Evolutionary conservation across 2,888 invertebrate species (phyloP), one percentile per base, ranked within the genome.

Genomic region (Machimus atricapillus): DNA sequence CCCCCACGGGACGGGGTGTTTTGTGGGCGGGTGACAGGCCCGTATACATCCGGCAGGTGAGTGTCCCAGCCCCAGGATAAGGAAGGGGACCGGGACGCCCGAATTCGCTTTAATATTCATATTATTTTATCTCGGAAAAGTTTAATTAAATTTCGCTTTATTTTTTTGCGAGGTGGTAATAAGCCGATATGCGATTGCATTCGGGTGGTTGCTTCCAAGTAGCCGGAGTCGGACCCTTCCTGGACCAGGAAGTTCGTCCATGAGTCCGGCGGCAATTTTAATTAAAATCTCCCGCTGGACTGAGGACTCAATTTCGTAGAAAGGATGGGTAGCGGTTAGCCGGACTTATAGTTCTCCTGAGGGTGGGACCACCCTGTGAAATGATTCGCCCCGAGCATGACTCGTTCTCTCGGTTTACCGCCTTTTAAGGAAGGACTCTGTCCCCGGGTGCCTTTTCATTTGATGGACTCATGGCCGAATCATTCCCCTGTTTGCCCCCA

Each of bases 41-140:
- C 8, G 9, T 4, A 34, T 31, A 76, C 19, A 76, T 76, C 76
- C 76, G 37, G n/a, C 40, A 40, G 40, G 78, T 78, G 40, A 43
- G 27, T 16, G 16, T 46, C 43, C 16, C 43, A 16, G 16, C 16
- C 43, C 16, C 43, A 16, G 14, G 4, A 46, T 52, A 14, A 27
- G 52, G 34, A 8, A 0, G 14, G n/a, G 27, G 7, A 14, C 16
- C 27, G 27, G 34, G 8, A 37, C 27, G 19, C 27, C 16, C 27
- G 7, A 56, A 27, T 56, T 81, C 34, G 34, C 31, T 19, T 81
- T 81, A 81, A 81, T 81, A 81, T 81, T 56, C 81, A 81, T 14
- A 81, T 81, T 81, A 56, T 81, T 81, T 81, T 81, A 52, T 56
- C 34, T 81, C 27, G 56, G 37, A 9, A 31, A 81, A 81, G 81